Conservation (phyloP, 1,140 invertebrate genomes). For the Myzus persicae region DNA sequence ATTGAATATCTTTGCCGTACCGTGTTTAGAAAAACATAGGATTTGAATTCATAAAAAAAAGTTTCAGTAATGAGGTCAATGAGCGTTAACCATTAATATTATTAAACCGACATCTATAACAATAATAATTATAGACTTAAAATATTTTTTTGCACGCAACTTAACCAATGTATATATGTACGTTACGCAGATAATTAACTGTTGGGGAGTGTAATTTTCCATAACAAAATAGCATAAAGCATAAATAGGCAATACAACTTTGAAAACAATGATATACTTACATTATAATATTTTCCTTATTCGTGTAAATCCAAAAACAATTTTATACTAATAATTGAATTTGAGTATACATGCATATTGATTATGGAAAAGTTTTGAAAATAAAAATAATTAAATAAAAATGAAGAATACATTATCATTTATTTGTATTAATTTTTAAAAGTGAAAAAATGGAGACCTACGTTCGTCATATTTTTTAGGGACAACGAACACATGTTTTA, state of each 20-base stretch:
- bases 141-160: slow-evolving; percentile 47
- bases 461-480: not conserved
- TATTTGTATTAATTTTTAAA: not conserved
- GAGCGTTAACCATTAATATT: slow-evolving; percentile 45
- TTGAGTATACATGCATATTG: not conserved
- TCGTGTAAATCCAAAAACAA: not conserved
- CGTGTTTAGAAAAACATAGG: not conserved
- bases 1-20: not conserved
- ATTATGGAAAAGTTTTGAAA: not conserved
- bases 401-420: not conserved
- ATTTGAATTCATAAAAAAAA: slow-evolving; percentile 26
- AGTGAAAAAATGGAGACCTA: not conserved
- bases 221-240: not conserved
- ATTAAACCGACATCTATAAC: slow-evolving; percentile 35
- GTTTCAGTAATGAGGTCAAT: slow-evolving; percentile 24
- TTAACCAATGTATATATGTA: not conserved
- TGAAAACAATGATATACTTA: not conserved
- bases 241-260: not conserved
- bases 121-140: slow-evolving; percentile 44
- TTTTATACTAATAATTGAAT: not conserved
- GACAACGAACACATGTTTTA: no score
- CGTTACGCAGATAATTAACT: slow-evolving; percentile 10
- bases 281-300: not conserved
- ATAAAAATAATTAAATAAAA: not conserved
- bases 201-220: not conserved